Conservation (phyloP, 2,113 vertebrate genomes). For the Vanacampus margaritifer region DNA sequence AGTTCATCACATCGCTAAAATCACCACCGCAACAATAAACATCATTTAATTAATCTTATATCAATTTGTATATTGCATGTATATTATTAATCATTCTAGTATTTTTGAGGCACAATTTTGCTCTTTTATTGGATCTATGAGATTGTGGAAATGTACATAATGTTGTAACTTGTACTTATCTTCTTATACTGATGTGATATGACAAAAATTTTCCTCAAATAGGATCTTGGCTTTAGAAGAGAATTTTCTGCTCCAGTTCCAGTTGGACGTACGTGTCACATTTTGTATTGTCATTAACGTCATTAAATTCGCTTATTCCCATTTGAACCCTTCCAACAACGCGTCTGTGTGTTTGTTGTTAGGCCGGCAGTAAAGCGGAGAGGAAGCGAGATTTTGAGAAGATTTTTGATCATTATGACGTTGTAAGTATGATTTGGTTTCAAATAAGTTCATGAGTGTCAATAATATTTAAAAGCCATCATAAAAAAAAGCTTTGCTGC, state of each 20-base stretch:
- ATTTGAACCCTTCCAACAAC: not conserved
- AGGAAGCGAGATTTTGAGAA: conserved; percentile 92
- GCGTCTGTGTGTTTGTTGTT: not conserved
- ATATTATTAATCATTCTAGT: too few species aligned
- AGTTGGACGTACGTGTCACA: conserved; percentile 85
- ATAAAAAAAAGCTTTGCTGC: not conserved
- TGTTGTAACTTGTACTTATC: too few species aligned
- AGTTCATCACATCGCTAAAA: too few species aligned
- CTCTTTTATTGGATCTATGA: too few species aligned
- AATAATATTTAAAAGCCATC: not conserved
- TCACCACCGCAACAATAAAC: too few species aligned
- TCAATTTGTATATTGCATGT: too few species aligned
- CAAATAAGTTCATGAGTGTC: not conserved
- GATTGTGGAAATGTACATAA: too few species aligned
- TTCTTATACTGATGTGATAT: not conserved
- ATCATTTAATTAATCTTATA: too few species aligned
- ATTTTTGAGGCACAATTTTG: too few species aligned
- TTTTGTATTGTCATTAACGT: not conserved
- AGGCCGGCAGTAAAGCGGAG: conserved; percentile 84
- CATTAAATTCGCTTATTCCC: not conserved
- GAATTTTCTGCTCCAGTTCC: conserved; percentile 94
- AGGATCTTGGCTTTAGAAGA: conserved; percentile 93
- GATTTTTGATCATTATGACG: conserved; percentile 92
- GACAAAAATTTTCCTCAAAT: not conserved
- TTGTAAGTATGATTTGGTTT: conserved; percentile 78